Evolutionary conservation across 2,888 invertebrate genomes (phyloP).

Genomic region (Automeris io): DNA sequence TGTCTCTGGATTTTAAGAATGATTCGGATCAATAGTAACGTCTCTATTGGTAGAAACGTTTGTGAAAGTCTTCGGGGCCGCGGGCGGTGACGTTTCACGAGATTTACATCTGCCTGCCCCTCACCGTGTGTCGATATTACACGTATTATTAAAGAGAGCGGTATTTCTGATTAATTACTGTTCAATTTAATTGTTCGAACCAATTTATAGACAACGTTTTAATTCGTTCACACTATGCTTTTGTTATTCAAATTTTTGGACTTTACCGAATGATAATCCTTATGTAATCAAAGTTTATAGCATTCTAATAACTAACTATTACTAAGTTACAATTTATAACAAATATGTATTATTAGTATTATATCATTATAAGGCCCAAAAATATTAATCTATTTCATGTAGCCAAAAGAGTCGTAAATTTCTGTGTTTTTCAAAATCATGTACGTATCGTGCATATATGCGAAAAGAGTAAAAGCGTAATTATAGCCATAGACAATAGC

Average conservation of each 20-base stretch:
- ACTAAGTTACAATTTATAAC: too few relatives aligned
- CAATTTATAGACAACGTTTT: constrained; percentile 52
- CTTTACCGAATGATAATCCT: too few relatives aligned
- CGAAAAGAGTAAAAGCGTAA: constrained; percentile 44
- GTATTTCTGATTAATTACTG: constrained; percentile 65
- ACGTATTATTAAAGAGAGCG: constrained; percentile 68
- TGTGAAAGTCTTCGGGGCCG: constrained; percentile 64
- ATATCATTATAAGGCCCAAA: too few relatives aligned
- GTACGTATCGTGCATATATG: too few relatives aligned
- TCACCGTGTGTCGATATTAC: constrained; percentile 53
- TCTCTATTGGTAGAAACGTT: constrained; percentile 68
- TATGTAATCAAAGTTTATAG: too few relatives aligned
- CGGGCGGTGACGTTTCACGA: constrained; percentile 51
- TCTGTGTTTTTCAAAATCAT: too few relatives aligned
- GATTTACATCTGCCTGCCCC: constrained; percentile 63
- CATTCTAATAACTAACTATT: too few relatives aligned
- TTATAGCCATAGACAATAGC: constrained; percentile 40
- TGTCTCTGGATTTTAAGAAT: constrained; percentile 50
- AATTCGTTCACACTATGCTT: constrained; percentile 53
- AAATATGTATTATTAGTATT: too few relatives aligned
- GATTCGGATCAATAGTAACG: constrained; percentile 64
- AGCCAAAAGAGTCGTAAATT: too few relatives aligned
- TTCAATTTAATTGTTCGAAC: constrained; percentile 59
- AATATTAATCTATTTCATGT: too few relatives aligned
- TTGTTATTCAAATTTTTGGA: too few relatives aligned